Percentiles rank a stretch among this genome's conserved stretches.
Conservation (phyloP, 2,888 invertebrate species). For the Idaea dimidiata region DNA sequence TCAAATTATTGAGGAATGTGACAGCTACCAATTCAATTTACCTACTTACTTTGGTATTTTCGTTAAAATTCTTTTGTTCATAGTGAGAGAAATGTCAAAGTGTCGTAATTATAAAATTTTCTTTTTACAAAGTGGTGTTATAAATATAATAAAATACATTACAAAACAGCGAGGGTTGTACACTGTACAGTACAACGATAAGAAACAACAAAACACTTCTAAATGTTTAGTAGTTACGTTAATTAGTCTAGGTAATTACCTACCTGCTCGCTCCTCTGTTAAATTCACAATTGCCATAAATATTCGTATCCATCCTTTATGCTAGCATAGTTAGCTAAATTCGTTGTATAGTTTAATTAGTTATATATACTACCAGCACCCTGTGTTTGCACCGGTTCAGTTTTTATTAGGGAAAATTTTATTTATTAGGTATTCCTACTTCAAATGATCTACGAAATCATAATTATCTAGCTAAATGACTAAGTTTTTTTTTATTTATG, state of each 20-base stretch:
- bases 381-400: no score
- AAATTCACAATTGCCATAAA: not conserved
- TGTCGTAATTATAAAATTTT: no score
- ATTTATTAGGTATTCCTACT: no score
- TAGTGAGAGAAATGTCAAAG: not conserved
- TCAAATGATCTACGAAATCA: no score
- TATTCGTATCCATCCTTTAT: not conserved
- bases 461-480: no score
- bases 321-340: not conserved
- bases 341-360: no score
- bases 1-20: constrained; percentile 1
- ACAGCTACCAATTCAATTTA: not conserved
- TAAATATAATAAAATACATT: not conserved
- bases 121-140: no score
- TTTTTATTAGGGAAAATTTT: no score
- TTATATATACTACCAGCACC: no score
- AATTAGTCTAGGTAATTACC: not conserved
- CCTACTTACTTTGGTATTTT: not conserved
- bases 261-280: not conserved
- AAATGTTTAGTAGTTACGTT: not conserved
- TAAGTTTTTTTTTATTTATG: no score
- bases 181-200: not conserved
- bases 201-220: not conserved
- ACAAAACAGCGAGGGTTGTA: not conserved
- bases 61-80: not conserved